Percentiles rank a stretch among this genome's conserved stretches.
Evolutionary conservation across 2,797 vertebrate species (phyloP).

Genomic region (Mycteria americana): DNA sequence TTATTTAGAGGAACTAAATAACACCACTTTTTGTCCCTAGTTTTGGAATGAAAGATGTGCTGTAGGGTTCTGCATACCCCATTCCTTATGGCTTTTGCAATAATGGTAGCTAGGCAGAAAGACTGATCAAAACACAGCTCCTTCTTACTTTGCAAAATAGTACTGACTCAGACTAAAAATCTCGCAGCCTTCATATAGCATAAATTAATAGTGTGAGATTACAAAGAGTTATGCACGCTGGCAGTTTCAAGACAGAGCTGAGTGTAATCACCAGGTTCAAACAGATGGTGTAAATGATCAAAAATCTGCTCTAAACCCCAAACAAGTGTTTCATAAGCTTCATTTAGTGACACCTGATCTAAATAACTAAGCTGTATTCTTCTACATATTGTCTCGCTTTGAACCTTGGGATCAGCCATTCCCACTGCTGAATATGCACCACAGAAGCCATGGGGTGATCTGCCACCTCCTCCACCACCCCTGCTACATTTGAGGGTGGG

Average conservation of each 20-base stretch:
- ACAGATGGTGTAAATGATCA: neutral
- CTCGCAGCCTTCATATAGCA: neutral
- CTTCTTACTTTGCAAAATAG: neutral
- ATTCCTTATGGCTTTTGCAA: neutral
- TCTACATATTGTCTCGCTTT: too few species aligned
- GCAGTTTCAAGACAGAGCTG: neutral
- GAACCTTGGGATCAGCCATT: neutral
- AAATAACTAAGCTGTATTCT: neutral
- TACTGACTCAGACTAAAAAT: neutral
- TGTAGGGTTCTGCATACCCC: neutral
- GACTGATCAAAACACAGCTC: neutral
- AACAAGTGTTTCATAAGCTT: neutral
- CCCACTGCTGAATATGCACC: neutral
- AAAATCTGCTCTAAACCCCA: neutral
- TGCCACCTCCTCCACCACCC: neutral
- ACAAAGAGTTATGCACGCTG: neutral
- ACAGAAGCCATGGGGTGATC: neutral
- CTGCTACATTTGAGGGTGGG: neutral
- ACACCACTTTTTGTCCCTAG: neutral
- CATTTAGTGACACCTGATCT: neutral
- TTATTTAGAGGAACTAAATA: neutral
- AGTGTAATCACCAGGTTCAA: neutral
- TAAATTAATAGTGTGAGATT: neutral
- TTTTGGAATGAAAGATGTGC: neutral
- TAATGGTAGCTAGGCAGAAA: neutral